phyloP scores from a whole-genome alignment of 2,888 invertebrate genomes.

The Heliothis peltigera region DNA sequence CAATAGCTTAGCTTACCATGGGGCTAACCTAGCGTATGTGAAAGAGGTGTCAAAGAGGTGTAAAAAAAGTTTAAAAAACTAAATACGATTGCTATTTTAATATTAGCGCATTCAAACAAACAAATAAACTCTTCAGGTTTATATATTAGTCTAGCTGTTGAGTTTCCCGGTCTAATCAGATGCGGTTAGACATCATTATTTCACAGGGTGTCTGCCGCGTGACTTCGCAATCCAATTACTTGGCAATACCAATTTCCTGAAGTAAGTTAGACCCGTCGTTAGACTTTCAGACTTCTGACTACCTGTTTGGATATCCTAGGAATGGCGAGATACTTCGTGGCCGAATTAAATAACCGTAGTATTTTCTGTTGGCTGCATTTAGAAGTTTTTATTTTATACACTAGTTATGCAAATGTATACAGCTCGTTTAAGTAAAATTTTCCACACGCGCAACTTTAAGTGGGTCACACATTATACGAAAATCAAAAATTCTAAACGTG shows the following conservation, averaged over 20 bases:
- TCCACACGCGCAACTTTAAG: neutral
- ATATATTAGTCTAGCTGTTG: neutral
- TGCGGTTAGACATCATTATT: constrained; percentile 3
- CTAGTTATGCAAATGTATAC: neutral
- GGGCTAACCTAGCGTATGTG: too few species aligned
- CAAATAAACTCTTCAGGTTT: neutral
- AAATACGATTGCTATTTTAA: too few species aligned
- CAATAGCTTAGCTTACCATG: too few species aligned
- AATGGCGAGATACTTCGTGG: neutral
- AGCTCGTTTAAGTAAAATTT: neutral
- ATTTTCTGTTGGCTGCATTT: neutral
- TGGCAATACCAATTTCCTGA: constrained; percentile 2
- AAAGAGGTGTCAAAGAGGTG: too few species aligned
- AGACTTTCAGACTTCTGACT: neutral
- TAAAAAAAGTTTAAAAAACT: too few species aligned
- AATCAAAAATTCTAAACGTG: constrained; percentile 16
- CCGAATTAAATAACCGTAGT: neutral
- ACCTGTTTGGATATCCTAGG: neutral
- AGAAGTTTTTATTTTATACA: neutral
- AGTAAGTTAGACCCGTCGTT: constrained; percentile 1
- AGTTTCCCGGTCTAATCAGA: neutral
- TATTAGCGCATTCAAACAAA: neutral
- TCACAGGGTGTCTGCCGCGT: neutral
- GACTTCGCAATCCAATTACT: constrained; percentile 1
- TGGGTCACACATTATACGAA: neutral